These are phyloP conservation scores for Cladopsammia gracilis DNA, from an alignment of 64 coral and sea anemone genomes.

Conservation along the genomic window DNA sequence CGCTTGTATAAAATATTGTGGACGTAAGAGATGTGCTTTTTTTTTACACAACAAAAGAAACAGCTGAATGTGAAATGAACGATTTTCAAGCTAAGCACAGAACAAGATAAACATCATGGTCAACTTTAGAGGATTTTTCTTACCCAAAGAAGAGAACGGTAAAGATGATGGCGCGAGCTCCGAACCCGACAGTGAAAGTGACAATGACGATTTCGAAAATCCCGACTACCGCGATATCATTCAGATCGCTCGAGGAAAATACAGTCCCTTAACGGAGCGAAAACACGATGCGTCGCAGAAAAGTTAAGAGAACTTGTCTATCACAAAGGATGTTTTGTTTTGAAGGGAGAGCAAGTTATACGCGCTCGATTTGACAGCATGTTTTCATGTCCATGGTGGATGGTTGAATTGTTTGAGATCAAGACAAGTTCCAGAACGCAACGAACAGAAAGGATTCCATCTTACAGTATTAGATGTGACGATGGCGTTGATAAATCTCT, in stretches of 20 bases:
- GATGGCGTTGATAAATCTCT: constrained; percentile 30
- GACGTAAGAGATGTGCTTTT: neutral
- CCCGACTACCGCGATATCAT: constrained; percentile 8
- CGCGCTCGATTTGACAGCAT: constrained; percentile 30
- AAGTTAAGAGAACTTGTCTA: neutral
- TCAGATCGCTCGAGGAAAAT: neutral
- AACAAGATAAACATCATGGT: neutral
- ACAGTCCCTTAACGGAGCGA: neutral
- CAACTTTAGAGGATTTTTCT: constrained; percentile 9
- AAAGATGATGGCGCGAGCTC: neutral
- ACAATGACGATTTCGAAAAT: constrained; percentile 45
- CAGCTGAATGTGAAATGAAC: neutral
- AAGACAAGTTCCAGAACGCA: neutral
- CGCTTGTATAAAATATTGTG: no score
- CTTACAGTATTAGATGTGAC: constrained; percentile 28
- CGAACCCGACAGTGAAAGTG: constrained; percentile 28
- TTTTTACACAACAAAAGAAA: neutral
- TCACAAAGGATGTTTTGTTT: neutral
- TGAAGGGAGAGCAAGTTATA: neutral
- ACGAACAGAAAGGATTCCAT: constrained; percentile 9
- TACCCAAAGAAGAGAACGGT: constrained; percentile 12
- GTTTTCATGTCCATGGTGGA: constrained; percentile 18
- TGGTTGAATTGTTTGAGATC: constrained; percentile 5
- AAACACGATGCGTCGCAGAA: neutral
- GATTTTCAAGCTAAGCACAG: neutral